phyloP scores from a whole-genome alignment of 2,113 vertebrate species.

The Cheilinus undulatus region DNA sequence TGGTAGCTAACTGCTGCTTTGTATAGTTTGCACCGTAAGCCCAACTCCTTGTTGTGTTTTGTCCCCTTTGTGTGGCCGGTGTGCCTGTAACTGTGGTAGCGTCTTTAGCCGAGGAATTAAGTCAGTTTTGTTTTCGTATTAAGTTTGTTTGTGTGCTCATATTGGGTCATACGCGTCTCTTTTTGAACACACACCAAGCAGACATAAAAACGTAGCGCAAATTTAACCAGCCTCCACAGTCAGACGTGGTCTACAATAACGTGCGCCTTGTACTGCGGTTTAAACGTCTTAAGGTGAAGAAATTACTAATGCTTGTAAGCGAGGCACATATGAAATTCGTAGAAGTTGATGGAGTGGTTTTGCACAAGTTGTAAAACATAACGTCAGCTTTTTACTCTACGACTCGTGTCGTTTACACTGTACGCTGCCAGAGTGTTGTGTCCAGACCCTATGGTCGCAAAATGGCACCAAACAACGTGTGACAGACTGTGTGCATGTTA shows the following conservation, averaged over 20 bases:
- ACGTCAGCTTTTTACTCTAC: constrained; percentile 37
- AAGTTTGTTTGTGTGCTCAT: constrained; percentile 20
- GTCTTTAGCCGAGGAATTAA: constrained; percentile 27
- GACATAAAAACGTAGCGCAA: not conserved
- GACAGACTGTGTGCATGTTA: constrained; percentile 19
- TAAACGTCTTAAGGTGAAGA: not conserved
- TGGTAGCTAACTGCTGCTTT: constrained; percentile 28
- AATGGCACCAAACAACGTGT: constrained; percentile 58
- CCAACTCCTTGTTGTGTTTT: constrained; percentile 61
- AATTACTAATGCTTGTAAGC: not conserved
- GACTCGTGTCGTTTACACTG: constrained; percentile 15
- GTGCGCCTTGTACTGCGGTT: not conserved
- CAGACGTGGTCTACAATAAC: not conserved
- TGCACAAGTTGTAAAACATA: constrained; percentile 43
- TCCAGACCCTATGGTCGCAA: constrained; percentile 52
- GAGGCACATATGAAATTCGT: constrained; percentile 2
- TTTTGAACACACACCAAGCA: not conserved
- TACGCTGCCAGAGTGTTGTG: constrained; percentile 23
- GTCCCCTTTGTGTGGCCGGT: constrained; percentile 71
- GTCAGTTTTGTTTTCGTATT: constrained; percentile 1
- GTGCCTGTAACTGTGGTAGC: constrained; percentile 24
- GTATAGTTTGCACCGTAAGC: constrained; percentile 54
- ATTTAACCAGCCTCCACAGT: not conserved
- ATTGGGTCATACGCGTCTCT: not conserved
- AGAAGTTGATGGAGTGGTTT: not conserved